Evolutionary conservation across 2,888 invertebrate species (phyloP).

Genomic region (Labia minor): DNA sequence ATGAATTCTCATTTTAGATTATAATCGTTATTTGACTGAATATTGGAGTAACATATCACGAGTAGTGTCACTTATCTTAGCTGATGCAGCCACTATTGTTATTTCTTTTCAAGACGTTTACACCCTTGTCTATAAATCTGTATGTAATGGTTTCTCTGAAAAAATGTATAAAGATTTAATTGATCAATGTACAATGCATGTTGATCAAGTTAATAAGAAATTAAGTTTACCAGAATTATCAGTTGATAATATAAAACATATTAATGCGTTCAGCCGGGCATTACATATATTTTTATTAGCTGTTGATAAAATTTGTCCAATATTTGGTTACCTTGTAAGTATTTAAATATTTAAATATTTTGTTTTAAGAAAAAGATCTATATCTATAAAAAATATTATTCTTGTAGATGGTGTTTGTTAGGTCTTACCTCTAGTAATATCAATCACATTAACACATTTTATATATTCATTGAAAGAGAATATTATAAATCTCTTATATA

Average conservation of each 20-base stretch:
- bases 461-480: too few species aligned
- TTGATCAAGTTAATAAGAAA: constrained; percentile 23
- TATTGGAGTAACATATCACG: constrained; percentile 24
- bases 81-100: constrained; percentile 19
- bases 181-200: constrained; percentile 22
- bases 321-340: background rate
- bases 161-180: constrained; percentile 24
- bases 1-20: too few species aligned
- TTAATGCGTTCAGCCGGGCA: background rate
- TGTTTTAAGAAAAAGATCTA: too few species aligned
- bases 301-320: background rate
- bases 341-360: background rate
- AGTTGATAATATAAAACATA: too few species aligned
- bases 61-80: constrained; percentile 23
- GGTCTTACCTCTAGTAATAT: too few species aligned
- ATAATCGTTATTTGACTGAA: background rate
- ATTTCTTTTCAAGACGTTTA: constrained; percentile 26
- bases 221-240: too few species aligned
- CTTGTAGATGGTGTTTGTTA: too few species aligned
- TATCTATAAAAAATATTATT: too few species aligned
- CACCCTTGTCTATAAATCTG: constrained; percentile 25
- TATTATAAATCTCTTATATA: too few species aligned
- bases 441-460: too few species aligned
- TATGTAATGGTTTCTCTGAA: constrained; percentile 25
- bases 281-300: background rate